Evolutionary conservation across 2,797 vertebrate genomes (phyloP).

Genomic region (Lacerta agilis): DNA sequence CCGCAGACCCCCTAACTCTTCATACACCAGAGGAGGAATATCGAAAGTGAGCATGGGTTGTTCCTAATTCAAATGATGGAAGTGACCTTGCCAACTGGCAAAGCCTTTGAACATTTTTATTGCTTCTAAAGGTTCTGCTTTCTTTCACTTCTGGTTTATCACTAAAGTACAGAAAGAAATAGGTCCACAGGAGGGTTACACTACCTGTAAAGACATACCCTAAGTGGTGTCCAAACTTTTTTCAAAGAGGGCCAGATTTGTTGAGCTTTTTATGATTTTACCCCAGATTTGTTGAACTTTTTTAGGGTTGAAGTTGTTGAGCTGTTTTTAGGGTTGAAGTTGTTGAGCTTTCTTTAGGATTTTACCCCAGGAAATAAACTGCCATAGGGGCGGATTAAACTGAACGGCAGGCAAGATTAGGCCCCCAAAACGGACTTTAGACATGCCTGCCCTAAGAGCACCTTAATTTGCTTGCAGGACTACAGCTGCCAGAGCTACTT

Average conservation of each 20-base stretch:
- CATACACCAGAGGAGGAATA: neutral
- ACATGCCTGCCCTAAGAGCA: no score
- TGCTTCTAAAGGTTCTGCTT: neutral
- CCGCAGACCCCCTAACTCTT: neutral
- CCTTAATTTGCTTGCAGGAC: neutral
- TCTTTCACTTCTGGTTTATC: neutral
- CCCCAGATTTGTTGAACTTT: no score
- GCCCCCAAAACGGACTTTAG: no score
- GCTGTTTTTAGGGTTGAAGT: no score
- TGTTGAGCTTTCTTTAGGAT: neutral
- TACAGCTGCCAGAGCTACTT: no score
- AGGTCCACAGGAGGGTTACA: no score
- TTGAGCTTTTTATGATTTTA: no score
- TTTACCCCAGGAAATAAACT: neutral
- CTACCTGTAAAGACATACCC: neutral
- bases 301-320: neutral
- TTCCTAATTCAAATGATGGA: neutral
- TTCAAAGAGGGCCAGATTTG: neutral
- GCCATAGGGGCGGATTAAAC: neutral
- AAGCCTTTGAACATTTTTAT: neutral
- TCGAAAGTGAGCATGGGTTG: neutral
- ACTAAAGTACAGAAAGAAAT: no score
- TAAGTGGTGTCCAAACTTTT: no score
- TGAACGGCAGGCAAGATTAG: no score
- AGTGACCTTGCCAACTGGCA: neutral